A percentile compares a stretch with the other conserved stretches of the same genome.
phyloP scores from a whole-genome alignment of 1,140 invertebrate genomes.

The Calycopis cecrops region DNA sequence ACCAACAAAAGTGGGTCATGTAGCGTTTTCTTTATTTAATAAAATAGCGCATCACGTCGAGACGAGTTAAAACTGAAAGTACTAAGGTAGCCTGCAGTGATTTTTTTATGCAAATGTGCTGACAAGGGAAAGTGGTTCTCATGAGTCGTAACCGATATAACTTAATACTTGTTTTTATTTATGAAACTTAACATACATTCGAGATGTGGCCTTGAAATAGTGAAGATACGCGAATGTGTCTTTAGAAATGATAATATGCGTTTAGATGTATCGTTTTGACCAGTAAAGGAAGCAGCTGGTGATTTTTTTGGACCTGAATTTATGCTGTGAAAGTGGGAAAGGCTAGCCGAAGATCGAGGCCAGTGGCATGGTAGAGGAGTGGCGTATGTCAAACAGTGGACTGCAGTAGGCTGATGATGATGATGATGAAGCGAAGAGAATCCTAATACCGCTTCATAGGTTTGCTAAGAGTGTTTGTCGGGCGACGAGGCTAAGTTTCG shows the following conservation, averaged over 20 bases:
- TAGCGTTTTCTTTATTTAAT: slow-evolving; percentile 23
- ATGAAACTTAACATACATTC: not conserved
- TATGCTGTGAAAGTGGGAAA: too few species aligned
- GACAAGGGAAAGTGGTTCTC: slow-evolving; percentile 6
- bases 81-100: not conserved
- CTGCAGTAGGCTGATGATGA: too few species aligned
- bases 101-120: slow-evolving; percentile 4
- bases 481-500: too few species aligned
- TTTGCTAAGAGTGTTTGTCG: too few species aligned
- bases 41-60: slow-evolving; percentile 19
- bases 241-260: not conserved
- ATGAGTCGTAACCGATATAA: not conserved
- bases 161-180: not conserved
- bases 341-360: too few species aligned
- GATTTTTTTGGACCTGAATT: too few species aligned
- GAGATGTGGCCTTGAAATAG: not conserved
- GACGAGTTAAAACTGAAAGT: slow-evolving; percentile 2
- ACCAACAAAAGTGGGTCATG: slow-evolving; percentile 27
- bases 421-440: too few species aligned
- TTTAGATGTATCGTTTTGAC: too few species aligned
- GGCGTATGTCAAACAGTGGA: too few species aligned
- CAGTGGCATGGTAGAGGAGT: too few species aligned
- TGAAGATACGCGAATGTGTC: not conserved
- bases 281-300: too few species aligned
- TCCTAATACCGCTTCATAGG: too few species aligned